Evolutionary conservation across 2,888 invertebrate genomes (phyloP).

Genomic region (Conchocele bisecta): DNA sequence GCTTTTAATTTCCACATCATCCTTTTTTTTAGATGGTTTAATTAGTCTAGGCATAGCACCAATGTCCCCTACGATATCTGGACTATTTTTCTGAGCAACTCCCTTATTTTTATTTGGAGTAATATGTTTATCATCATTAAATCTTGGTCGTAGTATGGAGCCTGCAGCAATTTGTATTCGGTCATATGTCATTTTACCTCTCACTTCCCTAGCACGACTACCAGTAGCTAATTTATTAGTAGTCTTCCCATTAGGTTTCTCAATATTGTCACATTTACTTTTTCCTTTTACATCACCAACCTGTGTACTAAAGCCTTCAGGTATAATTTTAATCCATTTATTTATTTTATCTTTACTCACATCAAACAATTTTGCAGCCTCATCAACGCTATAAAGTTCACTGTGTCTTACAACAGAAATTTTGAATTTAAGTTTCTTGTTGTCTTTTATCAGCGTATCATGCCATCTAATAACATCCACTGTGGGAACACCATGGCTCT

Average conservation of each 20-base stretch:
- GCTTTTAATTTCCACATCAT: conserved; percentile 47
- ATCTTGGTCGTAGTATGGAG: conserved; percentile 31
- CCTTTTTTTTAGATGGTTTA: conserved; percentile 21
- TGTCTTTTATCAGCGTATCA: conserved; percentile 40
- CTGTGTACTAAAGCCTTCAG: conserved; percentile 7
- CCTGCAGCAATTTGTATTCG: conserved; percentile 23
- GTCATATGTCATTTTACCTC: conserved; percentile 21
- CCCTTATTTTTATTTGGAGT: conserved; percentile 5
- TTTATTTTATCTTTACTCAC: conserved; percentile 7
- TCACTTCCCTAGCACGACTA: not conserved
- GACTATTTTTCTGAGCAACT: conserved; percentile 19
- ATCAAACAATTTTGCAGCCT: conserved; percentile 7
- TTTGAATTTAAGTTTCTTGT: conserved; percentile 2
- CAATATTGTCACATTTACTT: too few relatives aligned
- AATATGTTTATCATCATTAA: conserved; percentile 4
- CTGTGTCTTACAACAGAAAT: conserved; percentile 19
- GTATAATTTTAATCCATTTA: conserved; percentile 1
- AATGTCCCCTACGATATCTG: conserved; percentile 40
- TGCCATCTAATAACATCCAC: conserved; percentile 52
- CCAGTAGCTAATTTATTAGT: not conserved
- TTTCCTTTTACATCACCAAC: not conserved
- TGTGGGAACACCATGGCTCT: conserved; percentile 28
- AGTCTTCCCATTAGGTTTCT: not conserved
- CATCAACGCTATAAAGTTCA: conserved; percentile 6
- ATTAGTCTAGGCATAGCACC: conserved; percentile 55